Percentiles rank a stretch among this genome's conserved stretches.
Evolutionary conservation across 2,113 vertebrate genomes (phyloP).

Genomic region (Epinephelus lanceolatus): DNA sequence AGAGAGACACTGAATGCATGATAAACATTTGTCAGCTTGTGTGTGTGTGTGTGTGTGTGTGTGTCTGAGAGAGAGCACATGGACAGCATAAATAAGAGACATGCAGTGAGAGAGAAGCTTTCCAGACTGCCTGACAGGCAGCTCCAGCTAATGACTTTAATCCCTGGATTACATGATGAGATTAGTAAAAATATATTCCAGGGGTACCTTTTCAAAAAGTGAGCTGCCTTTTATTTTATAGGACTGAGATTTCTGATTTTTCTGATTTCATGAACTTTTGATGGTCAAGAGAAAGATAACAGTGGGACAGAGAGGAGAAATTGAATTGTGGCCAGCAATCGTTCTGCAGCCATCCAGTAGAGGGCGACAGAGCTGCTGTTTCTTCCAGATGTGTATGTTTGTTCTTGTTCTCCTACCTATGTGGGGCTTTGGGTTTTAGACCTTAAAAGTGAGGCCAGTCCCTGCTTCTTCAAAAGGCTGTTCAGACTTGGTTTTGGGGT

Average conservation of each 20-base stretch:
- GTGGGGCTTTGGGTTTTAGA: neutral
- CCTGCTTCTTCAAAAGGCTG: neutral
- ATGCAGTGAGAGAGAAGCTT: conserved; percentile 20
- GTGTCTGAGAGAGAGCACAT: neutral
- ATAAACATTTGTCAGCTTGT: neutral
- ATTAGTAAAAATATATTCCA: conserved; percentile 1
- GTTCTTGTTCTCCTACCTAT: neutral
- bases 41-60: neutral
- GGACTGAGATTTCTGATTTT: neutral
- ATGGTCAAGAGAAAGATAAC: neutral
- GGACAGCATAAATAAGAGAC: neutral
- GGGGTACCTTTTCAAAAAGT: neutral
- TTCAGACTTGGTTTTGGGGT: neutral
- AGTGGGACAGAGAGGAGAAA: neutral
- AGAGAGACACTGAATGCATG: neutral
- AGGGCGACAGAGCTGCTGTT: neutral
- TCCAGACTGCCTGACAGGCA: conserved; percentile 7
- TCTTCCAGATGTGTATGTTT: neutral
- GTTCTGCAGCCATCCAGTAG: neutral
- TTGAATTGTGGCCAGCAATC: neutral
- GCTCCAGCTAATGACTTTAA: conserved; percentile 5
- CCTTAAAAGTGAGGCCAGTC: neutral
- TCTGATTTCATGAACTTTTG: neutral
- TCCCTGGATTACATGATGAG: conserved; percentile 26
- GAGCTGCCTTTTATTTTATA: neutral